These are phyloP conservation scores for Bos indicus DNA, from an alignment of 2,113 vertebrate genomes.

Conservation along the genomic window DNA sequence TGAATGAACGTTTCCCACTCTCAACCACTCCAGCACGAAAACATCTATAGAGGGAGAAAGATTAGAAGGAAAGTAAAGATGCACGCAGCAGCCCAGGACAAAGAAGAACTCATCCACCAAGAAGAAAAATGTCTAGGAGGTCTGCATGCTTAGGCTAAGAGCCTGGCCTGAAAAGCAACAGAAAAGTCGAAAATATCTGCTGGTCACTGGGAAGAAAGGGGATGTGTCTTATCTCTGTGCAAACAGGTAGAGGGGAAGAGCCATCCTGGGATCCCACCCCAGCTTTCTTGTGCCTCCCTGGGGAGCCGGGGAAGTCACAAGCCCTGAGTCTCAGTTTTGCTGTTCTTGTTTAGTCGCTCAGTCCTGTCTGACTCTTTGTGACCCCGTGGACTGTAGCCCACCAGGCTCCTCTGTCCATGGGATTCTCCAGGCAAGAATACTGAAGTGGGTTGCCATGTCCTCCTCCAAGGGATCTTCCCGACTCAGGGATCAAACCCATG, in stretches of 20 bases:
- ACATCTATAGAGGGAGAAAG: neutral
- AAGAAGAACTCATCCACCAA: neutral
- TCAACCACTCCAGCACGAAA: neutral
- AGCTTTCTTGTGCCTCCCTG: neutral
- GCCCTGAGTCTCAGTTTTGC: neutral
- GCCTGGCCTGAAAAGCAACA: neutral
- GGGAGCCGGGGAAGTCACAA: fast-evolving
- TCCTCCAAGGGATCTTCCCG: neutral
- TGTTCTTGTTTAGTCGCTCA: neutral
- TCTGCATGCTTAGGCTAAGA: fast-evolving
- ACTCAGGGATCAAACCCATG: neutral
- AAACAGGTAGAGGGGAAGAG: fast-evolving
- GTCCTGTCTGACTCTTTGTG: neutral
- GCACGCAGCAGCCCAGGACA: fast-evolving
- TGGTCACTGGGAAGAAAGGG: neutral
- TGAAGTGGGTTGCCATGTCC: neutral
- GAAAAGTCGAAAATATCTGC: neutral
- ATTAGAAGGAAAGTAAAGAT: too few relatives aligned
- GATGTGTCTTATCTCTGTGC: neutral
- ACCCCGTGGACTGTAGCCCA: neutral
- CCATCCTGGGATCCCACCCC: fast-evolving
- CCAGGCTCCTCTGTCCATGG: neutral
- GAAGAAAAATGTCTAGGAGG: fast-evolving
- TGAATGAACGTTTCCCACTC: neutral
- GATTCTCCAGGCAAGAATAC: neutral